Evolutionary conservation across 2,888 invertebrate species (phyloP), one percentile per base, ranked within the genome.

Genomic region (Cheilosia urbana): DNA sequence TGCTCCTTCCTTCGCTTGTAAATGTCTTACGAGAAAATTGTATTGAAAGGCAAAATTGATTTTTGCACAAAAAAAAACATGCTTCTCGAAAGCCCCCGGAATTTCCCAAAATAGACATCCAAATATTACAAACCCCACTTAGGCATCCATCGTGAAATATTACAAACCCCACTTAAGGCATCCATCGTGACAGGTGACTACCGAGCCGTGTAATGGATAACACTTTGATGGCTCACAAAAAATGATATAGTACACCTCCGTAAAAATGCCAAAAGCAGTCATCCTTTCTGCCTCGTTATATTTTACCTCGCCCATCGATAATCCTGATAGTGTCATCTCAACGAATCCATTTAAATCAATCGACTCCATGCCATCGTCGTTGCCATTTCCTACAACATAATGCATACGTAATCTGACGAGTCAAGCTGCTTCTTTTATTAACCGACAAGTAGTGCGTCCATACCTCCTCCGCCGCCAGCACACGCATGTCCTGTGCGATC

Each of bases 311-410:
- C 15, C 37, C 49, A 47, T 27, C 34, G 65, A 66, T 58, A 66
- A 66, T 49, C 49, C 65, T 53, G 45, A 63, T 76, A 51, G 66
- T 72, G 77, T 68, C 77, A 55, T 66, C 65, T 77, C 40, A 27
- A 57, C 17, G 62, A 75, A 75, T 75, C 63, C 69, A 63, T 78
- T 83, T 73, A 78, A 83, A 78, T 83, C 83, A 76, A 76, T 81
- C 58, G 75, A 47, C 60, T 78, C 49, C 69, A 49, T 34, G 55
- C 24, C 78, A 71, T 55, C 40, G 6, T 72, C 47, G 30, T 51
- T 37, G 19, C 45, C 60, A 42, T 68, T 34, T 72, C n/a, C 53
- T 53, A 11, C 53, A 55, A 24, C 76, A 55, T 66, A 78, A 58
- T 83, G 83, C 73, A 83, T 78, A 66, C 49, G 17, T 68, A 83